Evolutionary conservation across 2,113 vertebrate genomes (phyloP).

Genomic region (Poicephalus gulielmi): DNA sequence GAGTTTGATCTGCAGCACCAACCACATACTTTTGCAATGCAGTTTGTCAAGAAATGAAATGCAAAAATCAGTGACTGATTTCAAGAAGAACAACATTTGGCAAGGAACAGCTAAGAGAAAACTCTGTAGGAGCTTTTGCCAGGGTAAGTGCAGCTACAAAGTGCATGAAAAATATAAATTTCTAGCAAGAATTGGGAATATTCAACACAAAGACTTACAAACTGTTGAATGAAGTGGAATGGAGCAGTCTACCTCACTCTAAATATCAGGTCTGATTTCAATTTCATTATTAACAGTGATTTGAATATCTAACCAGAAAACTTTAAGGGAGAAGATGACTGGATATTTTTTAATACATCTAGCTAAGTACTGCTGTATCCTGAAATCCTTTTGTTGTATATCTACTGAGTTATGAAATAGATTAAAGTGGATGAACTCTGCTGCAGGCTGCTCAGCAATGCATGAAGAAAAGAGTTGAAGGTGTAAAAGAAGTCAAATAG

Average conservation of each 20-base stretch:
- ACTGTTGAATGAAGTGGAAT: neutral
- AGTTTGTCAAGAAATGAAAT: neutral
- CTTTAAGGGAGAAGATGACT: neutral
- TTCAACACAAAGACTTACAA: neutral
- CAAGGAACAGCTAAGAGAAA: neutral
- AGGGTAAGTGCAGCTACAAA: no score
- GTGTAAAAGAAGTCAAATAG: constrained; percentile 78
- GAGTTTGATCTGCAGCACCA: no score
- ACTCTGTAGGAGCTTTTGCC: neutral
- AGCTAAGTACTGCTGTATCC: constrained; percentile 30
- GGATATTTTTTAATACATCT: neutral
- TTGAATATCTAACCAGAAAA: constrained; percentile 40
- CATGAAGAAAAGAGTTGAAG: constrained; percentile 79
- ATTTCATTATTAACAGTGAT: constrained; percentile 53
- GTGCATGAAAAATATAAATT: neutral
- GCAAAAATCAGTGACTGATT: neutral
- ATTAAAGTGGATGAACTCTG: constrained; percentile 75
- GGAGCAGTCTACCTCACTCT: neutral
- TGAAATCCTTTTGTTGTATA: constrained; percentile 63
- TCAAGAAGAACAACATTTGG: neutral
- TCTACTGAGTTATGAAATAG: constrained; percentile 72
- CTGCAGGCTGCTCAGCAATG: constrained; percentile 77
- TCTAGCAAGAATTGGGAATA: neutral
- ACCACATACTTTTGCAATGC: neutral
- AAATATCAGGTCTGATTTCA: neutral